phyloP scores from a whole-genome alignment of 2,797 vertebrate genomes.

The Spatula versicolor region DNA sequence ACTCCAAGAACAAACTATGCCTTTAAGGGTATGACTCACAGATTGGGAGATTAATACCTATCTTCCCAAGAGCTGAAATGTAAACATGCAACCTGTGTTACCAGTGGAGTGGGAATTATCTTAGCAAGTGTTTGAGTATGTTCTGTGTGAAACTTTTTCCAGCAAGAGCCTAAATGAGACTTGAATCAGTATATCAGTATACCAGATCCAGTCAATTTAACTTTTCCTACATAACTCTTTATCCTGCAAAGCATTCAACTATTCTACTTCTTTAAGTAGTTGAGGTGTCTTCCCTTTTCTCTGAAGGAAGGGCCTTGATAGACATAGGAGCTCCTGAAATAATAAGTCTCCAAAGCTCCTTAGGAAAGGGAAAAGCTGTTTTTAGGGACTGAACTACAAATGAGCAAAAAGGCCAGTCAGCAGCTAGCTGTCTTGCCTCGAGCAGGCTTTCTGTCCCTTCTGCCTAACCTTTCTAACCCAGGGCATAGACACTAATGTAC shows the following conservation, averaged over 20 bases:
- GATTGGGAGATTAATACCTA: neutral
- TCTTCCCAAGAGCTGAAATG: neutral
- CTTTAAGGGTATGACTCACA: slow-evolving; percentile 54
- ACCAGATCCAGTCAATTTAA: neutral
- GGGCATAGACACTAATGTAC: neutral
- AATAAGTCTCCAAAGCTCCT: neutral
- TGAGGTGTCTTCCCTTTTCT: neutral
- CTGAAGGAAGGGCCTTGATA: neutral
- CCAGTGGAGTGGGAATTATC: neutral
- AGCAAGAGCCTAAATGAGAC: neutral
- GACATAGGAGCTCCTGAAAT: neutral
- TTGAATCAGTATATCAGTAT: neutral
- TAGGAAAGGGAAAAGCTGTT: neutral
- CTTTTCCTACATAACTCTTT: neutral
- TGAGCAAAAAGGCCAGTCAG: neutral
- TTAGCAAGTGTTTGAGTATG: neutral
- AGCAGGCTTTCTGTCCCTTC: neutral
- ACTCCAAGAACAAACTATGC: slow-evolving; percentile 48
- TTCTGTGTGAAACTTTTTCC: neutral
- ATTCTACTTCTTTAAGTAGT: neutral
- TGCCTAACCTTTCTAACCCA: neutral
- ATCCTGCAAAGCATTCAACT: neutral
- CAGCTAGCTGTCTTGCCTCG: neutral
- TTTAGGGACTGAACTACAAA: neutral
- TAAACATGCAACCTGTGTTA: neutral